These are phyloP conservation scores for Catonia carolina DNA, from an alignment of 2,888 invertebrate genomes.

Conservation along the genomic window DNA sequence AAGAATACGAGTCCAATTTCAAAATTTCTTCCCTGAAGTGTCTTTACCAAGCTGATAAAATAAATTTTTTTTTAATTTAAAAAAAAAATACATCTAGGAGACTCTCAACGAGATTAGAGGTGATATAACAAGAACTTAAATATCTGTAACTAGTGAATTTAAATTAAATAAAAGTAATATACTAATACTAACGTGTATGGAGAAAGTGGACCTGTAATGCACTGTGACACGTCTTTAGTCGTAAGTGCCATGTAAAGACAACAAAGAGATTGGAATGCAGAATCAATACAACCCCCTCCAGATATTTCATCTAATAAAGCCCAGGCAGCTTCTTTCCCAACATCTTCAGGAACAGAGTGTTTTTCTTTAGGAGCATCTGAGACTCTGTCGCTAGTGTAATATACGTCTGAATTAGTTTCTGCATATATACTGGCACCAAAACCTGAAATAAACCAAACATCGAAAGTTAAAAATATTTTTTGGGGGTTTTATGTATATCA, in stretches of 20 bases:
- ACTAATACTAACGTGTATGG: constrained; percentile 50
- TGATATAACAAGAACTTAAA: no score
- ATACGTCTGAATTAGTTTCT: constrained; percentile 81
- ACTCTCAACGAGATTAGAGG: no score
- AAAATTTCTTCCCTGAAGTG: no score
- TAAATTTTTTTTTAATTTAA: no score
- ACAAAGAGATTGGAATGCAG: constrained; percentile 76
- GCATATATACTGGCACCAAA: constrained; percentile 87
- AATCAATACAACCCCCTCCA: constrained; percentile 84
- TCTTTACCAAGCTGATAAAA: no score
- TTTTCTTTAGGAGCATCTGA: constrained; percentile 43
- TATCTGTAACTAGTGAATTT: no score
- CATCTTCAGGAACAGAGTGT: constrained; percentile 75
- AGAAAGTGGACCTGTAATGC: constrained; percentile 55
- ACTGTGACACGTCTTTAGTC: constrained; percentile 88
- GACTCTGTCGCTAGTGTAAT: constrained; percentile 46
- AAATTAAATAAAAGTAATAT: no score
- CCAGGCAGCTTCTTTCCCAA: constrained; percentile 76
- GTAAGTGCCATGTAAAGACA: constrained; percentile 91
- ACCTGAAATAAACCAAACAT: no score
- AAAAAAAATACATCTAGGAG: no score
- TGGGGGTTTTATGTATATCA: no score
- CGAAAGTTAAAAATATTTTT: no score
- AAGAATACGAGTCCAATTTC: no score
- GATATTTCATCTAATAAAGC: constrained; percentile 83